Conservation (phyloP, 2,113 vertebrate genomes). For the Cavia aperea region DNA sequence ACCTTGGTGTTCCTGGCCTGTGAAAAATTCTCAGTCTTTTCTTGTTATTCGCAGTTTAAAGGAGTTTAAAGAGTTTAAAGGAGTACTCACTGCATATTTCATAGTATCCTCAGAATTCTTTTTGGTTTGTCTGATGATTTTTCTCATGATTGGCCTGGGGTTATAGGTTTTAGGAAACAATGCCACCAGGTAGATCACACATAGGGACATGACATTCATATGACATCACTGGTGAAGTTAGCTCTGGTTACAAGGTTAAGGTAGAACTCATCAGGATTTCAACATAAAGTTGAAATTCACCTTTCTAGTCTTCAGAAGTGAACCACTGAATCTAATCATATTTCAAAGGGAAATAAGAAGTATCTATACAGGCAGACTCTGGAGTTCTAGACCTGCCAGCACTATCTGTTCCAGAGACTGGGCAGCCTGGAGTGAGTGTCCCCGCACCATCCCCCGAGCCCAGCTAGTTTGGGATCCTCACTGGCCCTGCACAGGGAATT, state of each 20-base stretch:
- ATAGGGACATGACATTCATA: neutral
- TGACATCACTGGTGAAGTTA: neutral
- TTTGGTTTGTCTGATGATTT: neutral
- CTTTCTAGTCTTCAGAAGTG: neutral
- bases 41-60: neutral
- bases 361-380: too few relatives aligned
- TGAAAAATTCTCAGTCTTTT: neutral
- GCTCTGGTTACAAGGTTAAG: neutral
- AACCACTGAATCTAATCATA: neutral
- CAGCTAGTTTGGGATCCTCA: too few relatives aligned
- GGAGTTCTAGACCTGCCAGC: too few relatives aligned
- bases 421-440: too few relatives aligned
- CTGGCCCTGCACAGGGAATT: too few relatives aligned
- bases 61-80: neutral
- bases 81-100: neutral
- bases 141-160: neutral
- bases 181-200: neutral
- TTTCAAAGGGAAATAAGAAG: neutral
- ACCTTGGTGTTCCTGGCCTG: neutral
- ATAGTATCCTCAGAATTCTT: neutral
- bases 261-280: neutral
- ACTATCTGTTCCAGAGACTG: too few relatives aligned
- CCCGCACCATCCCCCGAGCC: too few relatives aligned
- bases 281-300: neutral
- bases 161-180: neutral